Evolutionary conservation across 2,113 vertebrate genomes (phyloP).

Genomic region (Dromas ardeola): DNA sequence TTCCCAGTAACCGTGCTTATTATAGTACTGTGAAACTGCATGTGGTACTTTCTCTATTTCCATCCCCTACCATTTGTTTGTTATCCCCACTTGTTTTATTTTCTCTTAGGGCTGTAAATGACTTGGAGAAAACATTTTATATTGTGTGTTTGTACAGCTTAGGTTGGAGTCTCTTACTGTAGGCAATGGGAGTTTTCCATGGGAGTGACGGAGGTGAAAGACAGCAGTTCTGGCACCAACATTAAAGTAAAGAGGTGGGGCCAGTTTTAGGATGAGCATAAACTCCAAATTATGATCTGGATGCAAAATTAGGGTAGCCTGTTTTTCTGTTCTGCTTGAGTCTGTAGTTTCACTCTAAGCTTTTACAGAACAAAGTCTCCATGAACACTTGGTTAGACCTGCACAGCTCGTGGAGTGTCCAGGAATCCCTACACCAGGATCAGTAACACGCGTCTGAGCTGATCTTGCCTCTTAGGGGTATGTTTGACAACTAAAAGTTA

Average conservation of each 20-base stretch:
- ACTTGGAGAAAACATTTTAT: neutral
- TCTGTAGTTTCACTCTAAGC: neutral
- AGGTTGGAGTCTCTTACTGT: neutral
- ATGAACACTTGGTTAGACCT: neutral
- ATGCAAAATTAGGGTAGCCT: neutral
- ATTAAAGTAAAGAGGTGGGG: conserved; percentile 12
- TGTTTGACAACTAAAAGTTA: neutral
- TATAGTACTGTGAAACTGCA: neutral
- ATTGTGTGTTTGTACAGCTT: neutral
- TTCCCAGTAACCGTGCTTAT: neutral
- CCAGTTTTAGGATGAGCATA: neutral
- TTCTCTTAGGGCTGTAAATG: neutral
- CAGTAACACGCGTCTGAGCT: neutral
- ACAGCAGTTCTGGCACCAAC: neutral
- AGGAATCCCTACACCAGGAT: neutral
- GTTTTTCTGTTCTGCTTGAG: neutral
- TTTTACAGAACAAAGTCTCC: neutral
- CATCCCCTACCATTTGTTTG: neutral
- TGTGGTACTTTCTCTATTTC: neutral
- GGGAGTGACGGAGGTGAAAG: neutral
- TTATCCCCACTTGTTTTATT: neutral
- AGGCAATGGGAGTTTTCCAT: neutral
- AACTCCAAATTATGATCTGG: neutral
- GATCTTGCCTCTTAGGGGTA: neutral
- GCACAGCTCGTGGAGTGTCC: neutral